A percentile compares a stretch with the other conserved stretches of the same genome.
phyloP scores from a whole-genome alignment of 2,797 vertebrate species.

The Varecia variegata region DNA sequence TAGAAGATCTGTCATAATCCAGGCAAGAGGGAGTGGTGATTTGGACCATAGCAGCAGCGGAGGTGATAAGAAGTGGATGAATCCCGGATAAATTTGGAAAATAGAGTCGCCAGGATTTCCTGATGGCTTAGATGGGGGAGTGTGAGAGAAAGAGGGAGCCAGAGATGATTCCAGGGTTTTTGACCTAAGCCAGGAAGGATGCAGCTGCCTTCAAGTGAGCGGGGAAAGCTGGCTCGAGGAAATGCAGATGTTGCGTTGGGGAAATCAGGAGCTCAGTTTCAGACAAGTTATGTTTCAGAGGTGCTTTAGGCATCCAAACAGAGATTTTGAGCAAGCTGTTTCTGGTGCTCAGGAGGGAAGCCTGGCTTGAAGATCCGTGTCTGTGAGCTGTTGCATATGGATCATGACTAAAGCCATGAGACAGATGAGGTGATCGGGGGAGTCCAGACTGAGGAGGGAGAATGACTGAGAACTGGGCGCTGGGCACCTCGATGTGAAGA shows the following conservation, averaged over 20 bases:
- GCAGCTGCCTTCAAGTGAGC: background rate
- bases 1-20: background rate
- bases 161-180: background rate
- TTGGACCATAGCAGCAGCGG: rapidly evolving
- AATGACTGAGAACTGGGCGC: background rate
- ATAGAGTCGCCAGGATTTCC: background rate
- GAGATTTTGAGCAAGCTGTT: background rate
- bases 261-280: background rate
- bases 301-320: background rate
- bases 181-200: background rate
- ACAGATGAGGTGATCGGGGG: background rate
- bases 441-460: background rate
- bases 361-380: background rate
- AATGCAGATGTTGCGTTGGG: no score
- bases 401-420: background rate
- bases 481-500: background rate
- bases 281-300: background rate
- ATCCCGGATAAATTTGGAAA: background rate
- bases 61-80: background rate
- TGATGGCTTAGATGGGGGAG: background rate
- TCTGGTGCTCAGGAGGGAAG: background rate
- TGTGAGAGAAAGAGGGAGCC: background rate
- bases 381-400: background rate
- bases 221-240: rapidly evolving
- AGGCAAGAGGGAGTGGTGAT: background rate